phyloP scores from a whole-genome alignment of 1,140 invertebrate species.

The Drosophila melanica region DNA sequence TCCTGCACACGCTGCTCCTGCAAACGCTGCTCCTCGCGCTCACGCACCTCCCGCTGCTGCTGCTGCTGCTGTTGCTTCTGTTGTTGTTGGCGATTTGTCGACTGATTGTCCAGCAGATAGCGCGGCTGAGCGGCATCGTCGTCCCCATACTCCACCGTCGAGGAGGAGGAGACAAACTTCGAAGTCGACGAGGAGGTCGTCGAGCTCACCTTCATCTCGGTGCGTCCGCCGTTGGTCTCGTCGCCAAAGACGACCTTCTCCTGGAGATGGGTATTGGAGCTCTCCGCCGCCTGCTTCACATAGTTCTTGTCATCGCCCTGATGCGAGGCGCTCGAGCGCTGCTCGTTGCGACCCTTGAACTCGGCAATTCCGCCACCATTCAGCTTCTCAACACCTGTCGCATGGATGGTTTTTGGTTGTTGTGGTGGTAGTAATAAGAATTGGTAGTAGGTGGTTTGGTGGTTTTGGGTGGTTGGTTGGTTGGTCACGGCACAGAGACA shows the following conservation, averaged over 20 bases:
- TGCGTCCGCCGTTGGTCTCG: constrained; percentile 84
- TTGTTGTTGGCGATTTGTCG: constrained; percentile 12
- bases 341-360: constrained; percentile 86
- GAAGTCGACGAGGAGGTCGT: constrained; percentile 69
- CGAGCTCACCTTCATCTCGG: constrained; percentile 78
- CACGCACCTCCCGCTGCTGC: constrained; percentile 31
- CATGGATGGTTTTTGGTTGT: constrained; percentile 1
- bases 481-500: constrained; percentile 52
- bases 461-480: constrained; percentile 34
- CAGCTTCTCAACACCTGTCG: constrained; percentile 85
- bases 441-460: constrained; percentile 34
- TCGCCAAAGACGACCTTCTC: constrained; percentile 86
- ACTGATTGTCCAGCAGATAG: constrained; percentile 58
- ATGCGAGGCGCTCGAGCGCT: constrained; percentile 85
- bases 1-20: constrained; percentile 44
- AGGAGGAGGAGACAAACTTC: constrained; percentile 73
- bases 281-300: constrained; percentile 85
- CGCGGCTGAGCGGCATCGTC: constrained; percentile 38
- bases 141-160: constrained; percentile 65
- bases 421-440: constrained; percentile 28
- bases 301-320: constrained; percentile 87
- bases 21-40: constrained; percentile 36
- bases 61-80: constrained; percentile 36
- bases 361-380: constrained; percentile 87
- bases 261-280: constrained; percentile 86